A percentile compares a stretch with the other conserved stretches of the same genome.
Conservation (phyloP, 2,113 vertebrate genomes). For the Podocnemis expansa region DNA sequence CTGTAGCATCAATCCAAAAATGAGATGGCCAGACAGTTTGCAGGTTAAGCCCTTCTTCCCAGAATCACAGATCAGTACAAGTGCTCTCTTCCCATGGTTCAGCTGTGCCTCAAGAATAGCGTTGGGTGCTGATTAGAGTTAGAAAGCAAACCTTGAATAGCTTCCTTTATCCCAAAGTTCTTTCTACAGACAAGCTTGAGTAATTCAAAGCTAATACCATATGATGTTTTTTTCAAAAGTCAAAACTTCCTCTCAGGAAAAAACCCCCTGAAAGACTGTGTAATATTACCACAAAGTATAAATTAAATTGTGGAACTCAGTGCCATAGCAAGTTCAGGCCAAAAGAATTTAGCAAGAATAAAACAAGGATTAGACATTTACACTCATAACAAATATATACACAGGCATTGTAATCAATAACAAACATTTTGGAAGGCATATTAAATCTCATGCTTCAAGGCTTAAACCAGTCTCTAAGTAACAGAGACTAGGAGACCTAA, state of each 20-base stretch:
- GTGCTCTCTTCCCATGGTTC: neutral
- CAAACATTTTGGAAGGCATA: neutral
- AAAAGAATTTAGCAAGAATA: neutral
- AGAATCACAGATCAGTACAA: neutral
- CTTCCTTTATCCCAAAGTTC: neutral
- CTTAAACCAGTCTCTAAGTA: neutral
- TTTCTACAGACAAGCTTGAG: neutral
- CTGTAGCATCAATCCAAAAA: neutral
- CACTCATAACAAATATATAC: neutral
- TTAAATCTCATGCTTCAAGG: neutral
- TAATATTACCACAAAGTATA: neutral
- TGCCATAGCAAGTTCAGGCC: neutral
- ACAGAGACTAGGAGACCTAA: neutral
- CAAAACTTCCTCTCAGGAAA: neutral
- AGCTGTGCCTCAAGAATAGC: neutral
- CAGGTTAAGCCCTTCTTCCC: neutral
- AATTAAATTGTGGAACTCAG: too few species aligned
- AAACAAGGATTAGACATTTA: neutral
- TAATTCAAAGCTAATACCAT: neutral
- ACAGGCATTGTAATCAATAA: neutral
- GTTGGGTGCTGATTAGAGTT: neutral
- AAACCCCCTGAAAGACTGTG: neutral
- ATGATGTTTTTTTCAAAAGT: neutral
- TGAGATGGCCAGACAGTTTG: neutral
- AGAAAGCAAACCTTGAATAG: neutral